Conservation (phyloP, 2,113 vertebrate genomes). For the Engystomops pustulosus region DNA sequence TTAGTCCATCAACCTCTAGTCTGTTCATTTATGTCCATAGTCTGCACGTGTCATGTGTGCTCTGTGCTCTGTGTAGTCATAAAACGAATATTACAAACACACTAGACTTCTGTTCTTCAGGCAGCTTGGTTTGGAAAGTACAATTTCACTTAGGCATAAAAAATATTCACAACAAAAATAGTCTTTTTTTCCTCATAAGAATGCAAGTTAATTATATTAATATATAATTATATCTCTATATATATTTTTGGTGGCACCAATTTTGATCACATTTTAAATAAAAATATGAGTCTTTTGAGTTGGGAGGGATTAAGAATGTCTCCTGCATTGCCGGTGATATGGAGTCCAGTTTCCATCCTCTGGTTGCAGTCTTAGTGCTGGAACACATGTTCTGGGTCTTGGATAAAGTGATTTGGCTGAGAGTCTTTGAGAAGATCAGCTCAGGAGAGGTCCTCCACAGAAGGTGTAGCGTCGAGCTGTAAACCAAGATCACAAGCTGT, state of each 20-base stretch:
- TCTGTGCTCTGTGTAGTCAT: conserved; percentile 27
- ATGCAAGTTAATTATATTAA: conserved; percentile 62
- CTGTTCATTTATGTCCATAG: conserved; percentile 42
- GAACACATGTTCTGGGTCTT: conserved; percentile 63
- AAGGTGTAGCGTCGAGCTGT: conserved; percentile 90
- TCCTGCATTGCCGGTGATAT: conserved; percentile 63
- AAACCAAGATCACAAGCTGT: conserved; percentile 95
- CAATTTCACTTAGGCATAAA: conserved; percentile 66
- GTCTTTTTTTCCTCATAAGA: conserved; percentile 60
- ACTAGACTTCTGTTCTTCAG: conserved; percentile 60
- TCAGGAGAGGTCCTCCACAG: conserved; percentile 87
- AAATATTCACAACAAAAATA: conserved; percentile 70
- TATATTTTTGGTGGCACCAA: conserved; percentile 53
- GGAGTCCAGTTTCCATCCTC: conserved; percentile 68
- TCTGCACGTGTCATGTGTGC: conserved; percentile 35
- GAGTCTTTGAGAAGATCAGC: conserved; percentile 78
- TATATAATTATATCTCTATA: conserved; percentile 57
- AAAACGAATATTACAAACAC: conserved; percentile 65
- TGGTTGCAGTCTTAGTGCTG: conserved; percentile 62
- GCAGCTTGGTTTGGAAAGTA: conserved; percentile 60
- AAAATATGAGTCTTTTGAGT: conserved; percentile 63
- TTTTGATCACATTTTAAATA: conserved; percentile 58
- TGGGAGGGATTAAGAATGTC: conserved; percentile 36
- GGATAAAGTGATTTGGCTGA: conserved; percentile 66
- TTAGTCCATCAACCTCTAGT: conserved; percentile 52